Conservation (phyloP, 2,888 invertebrate genomes). For the Meghimatium bilineatum region DNA sequence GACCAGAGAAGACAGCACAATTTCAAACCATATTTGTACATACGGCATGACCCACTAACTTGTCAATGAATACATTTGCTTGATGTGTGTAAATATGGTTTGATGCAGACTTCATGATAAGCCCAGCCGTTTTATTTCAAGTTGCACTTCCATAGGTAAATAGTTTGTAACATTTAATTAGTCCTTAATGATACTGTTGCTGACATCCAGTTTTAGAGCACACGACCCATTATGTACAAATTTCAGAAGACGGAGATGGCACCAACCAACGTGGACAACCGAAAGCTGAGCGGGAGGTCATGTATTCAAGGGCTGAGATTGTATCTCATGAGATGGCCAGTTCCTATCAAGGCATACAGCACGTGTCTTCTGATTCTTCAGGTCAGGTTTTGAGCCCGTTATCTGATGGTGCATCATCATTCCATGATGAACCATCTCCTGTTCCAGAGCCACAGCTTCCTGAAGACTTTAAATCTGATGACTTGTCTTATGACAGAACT, state of each 20-base stretch:
- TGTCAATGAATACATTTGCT: not conserved
- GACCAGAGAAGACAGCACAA: not conserved
- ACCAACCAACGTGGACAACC: not conserved
- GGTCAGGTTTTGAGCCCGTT: slow-evolving; percentile 52
- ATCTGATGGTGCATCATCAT: slow-evolving; percentile 53
- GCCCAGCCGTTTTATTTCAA: not conserved
- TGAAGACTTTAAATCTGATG: slow-evolving; percentile 51
- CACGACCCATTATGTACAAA: slow-evolving; percentile 15
- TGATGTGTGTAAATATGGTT: not conserved
- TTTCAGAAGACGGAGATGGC: slow-evolving; percentile 32
- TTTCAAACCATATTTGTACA: not conserved
- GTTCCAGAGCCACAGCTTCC: slow-evolving; percentile 59
- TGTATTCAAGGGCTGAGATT: slow-evolving; percentile 48
- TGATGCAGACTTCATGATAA: not conserved
- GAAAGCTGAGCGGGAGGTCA: slow-evolving; percentile 34
- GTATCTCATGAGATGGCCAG: slow-evolving; percentile 3
- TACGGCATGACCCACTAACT: no score
- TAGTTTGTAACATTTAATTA: not conserved
- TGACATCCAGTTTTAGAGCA: not conserved
- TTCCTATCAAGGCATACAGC: not conserved
- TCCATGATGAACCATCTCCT: slow-evolving; percentile 56
- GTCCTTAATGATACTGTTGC: not conserved
- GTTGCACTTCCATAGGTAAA: not conserved
- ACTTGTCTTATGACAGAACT: slow-evolving; percentile 39
- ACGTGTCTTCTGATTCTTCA: slow-evolving; percentile 15